phyloP scores from a whole-genome alignment of 2,888 invertebrate genomes.

The Leptinotarsa haldemani region DNA sequence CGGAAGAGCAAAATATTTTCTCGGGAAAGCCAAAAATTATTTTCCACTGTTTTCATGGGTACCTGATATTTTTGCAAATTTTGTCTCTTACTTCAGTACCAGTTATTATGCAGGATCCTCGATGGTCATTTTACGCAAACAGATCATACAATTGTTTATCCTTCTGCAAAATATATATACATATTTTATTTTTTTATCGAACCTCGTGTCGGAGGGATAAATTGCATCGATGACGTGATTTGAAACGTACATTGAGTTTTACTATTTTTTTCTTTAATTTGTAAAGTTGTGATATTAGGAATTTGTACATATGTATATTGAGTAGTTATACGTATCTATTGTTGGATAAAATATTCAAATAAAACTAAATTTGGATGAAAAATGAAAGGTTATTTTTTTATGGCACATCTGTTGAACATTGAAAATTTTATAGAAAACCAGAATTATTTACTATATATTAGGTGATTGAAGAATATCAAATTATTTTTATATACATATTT shows the following conservation, averaged over 20 bases:
- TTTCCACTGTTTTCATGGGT: not conserved
- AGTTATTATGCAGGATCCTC: conserved; percentile 60
- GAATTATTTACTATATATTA: conserved; percentile 21
- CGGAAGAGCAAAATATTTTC: not conserved
- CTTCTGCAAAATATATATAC: conserved; percentile 24
- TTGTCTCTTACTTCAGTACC: conserved; percentile 46
- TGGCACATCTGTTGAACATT: conserved; percentile 43
- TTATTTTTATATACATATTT: conserved; percentile 27
- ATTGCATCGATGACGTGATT: conserved; percentile 24
- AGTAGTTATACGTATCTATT: conserved; percentile 35
- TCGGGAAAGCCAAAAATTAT: not conserved
- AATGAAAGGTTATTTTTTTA: conserved; percentile 47
- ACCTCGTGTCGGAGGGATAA: conserved; percentile 22
- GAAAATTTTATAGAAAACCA: conserved; percentile 38
- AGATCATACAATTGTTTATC: conserved; percentile 35
- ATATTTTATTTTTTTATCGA: conserved; percentile 40
- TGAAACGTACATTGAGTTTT: conserved; percentile 38
- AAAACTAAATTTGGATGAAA: conserved; percentile 35
- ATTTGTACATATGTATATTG: conserved; percentile 44
- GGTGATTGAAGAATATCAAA: not conserved
- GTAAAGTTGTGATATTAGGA: conserved; percentile 46
- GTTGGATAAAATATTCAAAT: conserved; percentile 36
- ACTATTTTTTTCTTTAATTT: conserved; percentile 35
- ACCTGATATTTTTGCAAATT: conserved; percentile 4
- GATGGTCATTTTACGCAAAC: conserved; percentile 46